A percentile compares a stretch with the other conserved stretches of the same genome.
Evolutionary conservation across 2,797 vertebrate species (phyloP).

Genomic region (Megaceryle alcyon): DNA sequence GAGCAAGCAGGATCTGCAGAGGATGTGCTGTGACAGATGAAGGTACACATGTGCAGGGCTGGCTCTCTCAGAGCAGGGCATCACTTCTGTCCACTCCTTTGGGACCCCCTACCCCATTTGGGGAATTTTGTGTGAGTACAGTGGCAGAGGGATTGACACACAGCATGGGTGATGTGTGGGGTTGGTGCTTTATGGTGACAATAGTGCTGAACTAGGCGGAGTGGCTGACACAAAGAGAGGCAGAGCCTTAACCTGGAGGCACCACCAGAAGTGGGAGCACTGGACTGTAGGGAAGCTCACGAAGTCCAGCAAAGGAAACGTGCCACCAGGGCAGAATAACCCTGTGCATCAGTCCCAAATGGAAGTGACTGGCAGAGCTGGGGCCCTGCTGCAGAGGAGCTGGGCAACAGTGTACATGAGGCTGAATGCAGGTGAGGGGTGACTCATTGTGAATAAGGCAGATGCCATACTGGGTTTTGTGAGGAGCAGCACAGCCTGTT

Average conservation of each 20-base stretch:
- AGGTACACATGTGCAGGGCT: neutral
- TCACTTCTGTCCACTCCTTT: neutral
- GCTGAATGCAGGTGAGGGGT: neutral
- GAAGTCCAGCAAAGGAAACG: neutral
- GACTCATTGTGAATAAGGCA: neutral
- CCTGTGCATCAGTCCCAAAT: rapidly evolving
- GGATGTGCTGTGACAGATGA: neutral
- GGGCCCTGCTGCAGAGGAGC: neutral
- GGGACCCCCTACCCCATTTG: neutral
- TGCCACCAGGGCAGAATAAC: rapidly evolving
- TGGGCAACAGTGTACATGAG: rapidly evolving
- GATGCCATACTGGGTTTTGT: rapidly evolving
- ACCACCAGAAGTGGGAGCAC: neutral
- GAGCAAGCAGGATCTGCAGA: neutral
- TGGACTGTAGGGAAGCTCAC: neutral
- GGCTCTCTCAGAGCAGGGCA: neutral
- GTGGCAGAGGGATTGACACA: neutral
- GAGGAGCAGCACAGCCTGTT: neutral
- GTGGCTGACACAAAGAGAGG: neutral
- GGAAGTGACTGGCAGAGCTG: neutral
- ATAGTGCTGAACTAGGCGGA: rapidly evolving
- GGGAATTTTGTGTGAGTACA: rapidly evolving
- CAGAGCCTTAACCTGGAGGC: neutral
- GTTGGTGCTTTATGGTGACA: neutral
- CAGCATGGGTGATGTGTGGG: rapidly evolving